Evolutionary conservation across 2,797 vertebrate species (phyloP).

Genomic region (Pipistrellus pipistrellus): DNA sequence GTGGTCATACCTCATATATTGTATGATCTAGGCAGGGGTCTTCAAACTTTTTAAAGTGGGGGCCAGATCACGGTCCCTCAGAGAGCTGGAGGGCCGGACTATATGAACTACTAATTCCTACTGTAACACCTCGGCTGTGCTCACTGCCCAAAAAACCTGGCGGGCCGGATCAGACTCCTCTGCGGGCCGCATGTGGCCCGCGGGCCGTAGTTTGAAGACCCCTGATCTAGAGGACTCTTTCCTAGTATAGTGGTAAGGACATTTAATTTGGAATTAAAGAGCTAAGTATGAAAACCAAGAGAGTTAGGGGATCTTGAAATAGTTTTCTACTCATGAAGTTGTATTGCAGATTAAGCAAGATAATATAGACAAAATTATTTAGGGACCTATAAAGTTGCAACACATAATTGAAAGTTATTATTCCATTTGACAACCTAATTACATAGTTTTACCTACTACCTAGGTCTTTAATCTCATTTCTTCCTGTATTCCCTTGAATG

Average conservation of each 20-base stretch:
- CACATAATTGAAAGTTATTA: slow-evolving; percentile 50
- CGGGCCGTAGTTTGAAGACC: no score
- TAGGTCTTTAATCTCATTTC: slow-evolving; percentile 12
- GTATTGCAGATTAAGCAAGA: slow-evolving; percentile 50
- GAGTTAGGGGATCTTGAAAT: neutral
- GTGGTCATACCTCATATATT: neutral
- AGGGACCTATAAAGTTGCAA: neutral
- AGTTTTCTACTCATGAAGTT: slow-evolving; percentile 2
- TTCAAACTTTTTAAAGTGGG: no score
- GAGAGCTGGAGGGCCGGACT: no score
- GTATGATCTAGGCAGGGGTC: neutral
- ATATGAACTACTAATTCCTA: no score
- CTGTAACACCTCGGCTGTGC: no score
- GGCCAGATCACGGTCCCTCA: no score
- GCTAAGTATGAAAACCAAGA: neutral
- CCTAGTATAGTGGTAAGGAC: neutral
- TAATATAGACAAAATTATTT: slow-evolving; percentile 37
- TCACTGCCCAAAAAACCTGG: no score
- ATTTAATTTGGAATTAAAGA: slow-evolving; percentile 18
- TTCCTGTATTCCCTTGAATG: slow-evolving; percentile 36
- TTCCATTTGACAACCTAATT: slow-evolving; percentile 45
- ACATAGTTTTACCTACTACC: neutral
- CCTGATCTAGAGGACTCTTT: neutral
- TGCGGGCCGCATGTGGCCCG: no score
- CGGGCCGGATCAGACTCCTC: no score